These are phyloP conservation scores for Anguilla marmorata DNA, from an alignment of 2,797 vertebrate species.

Conservation along the genomic window DNA sequence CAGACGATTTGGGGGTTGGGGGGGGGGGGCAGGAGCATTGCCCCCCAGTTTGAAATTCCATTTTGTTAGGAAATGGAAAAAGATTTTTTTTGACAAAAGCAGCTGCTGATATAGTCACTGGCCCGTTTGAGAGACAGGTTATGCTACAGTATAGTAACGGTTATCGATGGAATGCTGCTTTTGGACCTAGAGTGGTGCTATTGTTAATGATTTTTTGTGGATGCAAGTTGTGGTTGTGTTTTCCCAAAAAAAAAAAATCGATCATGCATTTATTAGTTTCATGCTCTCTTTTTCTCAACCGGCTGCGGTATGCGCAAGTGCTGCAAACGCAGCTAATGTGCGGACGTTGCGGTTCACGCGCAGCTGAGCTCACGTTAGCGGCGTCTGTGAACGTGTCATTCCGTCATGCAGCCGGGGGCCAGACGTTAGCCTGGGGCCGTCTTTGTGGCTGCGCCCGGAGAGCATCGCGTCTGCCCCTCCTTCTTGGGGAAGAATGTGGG, in stretches of 20 bases:
- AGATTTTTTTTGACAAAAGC: neutral
- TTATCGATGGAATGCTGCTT: neutral
- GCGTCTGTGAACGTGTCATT: neutral
- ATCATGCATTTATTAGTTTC: neutral
- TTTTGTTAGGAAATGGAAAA: neutral
- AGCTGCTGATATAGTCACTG: neutral
- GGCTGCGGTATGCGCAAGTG: neutral
- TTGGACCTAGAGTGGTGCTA: neutral
- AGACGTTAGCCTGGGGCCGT: neutral
- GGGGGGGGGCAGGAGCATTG: too few species aligned
- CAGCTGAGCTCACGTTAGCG: conserved; percentile 6
- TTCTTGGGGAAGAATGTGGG: neutral
- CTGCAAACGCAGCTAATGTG: neutral
- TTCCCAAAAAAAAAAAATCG: neutral
- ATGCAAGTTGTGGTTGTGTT: neutral
- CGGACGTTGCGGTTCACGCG: neutral
- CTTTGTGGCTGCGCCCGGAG: neutral
- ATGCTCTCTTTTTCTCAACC: neutral
- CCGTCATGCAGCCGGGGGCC: neutral
- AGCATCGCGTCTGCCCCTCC: neutral
- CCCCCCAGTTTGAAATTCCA: neutral
- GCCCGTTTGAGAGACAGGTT: neutral
- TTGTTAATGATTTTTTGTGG: neutral
- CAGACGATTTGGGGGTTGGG: neutral
- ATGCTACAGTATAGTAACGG: neutral